Evolutionary conservation across 2,113 vertebrate genomes (phyloP).

Genomic region (Struthidea cinerea): DNA sequence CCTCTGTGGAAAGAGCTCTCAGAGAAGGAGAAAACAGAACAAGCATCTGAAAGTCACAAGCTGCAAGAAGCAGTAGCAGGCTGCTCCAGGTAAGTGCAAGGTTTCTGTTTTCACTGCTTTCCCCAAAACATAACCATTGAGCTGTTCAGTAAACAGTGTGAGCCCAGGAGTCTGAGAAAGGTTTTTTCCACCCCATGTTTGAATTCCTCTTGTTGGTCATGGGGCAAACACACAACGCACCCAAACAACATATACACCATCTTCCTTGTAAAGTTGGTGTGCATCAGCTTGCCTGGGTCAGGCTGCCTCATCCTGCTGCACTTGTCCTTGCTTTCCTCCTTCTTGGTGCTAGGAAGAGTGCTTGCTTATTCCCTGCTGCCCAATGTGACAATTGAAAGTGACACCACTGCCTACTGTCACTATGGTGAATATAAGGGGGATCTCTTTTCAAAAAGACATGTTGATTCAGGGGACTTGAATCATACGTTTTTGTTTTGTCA

Average conservation of each 20-base stretch:
- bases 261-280: neutral
- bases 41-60: neutral
- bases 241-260: neutral
- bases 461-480: neutral
- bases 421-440: neutral
- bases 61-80: neutral
- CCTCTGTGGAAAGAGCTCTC: neutral
- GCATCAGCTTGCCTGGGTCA: neutral
- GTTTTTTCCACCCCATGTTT: neutral
- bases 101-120: neutral
- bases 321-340: neutral
- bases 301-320: neutral
- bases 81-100: neutral
- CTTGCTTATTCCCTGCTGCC: neutral
- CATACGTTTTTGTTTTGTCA: neutral
- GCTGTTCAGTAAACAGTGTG: neutral
- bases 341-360: neutral
- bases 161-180: neutral
- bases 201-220: neutral
- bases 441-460: neutral
- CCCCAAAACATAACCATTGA: neutral
- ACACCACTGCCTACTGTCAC: neutral
- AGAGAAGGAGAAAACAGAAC: neutral
- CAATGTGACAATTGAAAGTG: accelerated
- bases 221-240: accelerated